Percentiles rank a stretch among this genome's conserved stretches.
These are phyloP conservation scores for Microcebus griseorufus DNA, from an alignment of 2,113 vertebrate genomes.

Conservation along the genomic window DNA sequence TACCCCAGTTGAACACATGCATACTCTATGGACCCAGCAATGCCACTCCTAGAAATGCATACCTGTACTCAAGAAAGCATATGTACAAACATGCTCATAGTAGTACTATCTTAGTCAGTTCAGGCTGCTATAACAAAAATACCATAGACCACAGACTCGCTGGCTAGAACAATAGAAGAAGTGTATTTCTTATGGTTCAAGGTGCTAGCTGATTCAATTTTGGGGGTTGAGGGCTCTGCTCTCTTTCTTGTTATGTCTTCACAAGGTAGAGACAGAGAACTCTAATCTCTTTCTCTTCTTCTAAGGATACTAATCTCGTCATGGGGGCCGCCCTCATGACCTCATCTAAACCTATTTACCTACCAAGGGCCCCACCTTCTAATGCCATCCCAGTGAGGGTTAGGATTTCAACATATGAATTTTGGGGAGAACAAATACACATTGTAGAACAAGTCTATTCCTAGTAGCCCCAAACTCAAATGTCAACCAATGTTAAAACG, in stretches of 20 bases:
- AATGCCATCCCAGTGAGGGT: not conserved
- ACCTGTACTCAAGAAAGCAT: not conserved
- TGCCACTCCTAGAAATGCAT: not conserved
- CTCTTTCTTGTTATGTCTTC: not conserved
- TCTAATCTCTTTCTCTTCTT: not conserved
- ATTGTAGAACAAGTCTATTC: too few relatives aligned
- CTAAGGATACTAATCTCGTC: not conserved
- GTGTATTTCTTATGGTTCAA: not conserved
- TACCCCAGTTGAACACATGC: not conserved
- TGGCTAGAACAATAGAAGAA: not conserved
- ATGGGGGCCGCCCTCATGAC: not conserved
- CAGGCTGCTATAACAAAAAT: not conserved
- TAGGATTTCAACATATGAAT: not conserved
- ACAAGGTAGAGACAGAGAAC: not conserved
- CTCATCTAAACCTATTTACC: not conserved
- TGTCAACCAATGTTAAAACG: too few relatives aligned
- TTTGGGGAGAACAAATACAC: not conserved
- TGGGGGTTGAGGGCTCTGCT: not conserved
- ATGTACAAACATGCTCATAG: not conserved
- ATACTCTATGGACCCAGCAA: not conserved
- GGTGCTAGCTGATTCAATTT: not conserved
- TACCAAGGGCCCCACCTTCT: not conserved
- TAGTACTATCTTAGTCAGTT: not conserved
- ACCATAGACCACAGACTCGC: too few relatives aligned
- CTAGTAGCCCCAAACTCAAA: too few relatives aligned